Conservation (phyloP, 2,113 vertebrate genomes). For the Hyperoodon ampullatus region DNA sequence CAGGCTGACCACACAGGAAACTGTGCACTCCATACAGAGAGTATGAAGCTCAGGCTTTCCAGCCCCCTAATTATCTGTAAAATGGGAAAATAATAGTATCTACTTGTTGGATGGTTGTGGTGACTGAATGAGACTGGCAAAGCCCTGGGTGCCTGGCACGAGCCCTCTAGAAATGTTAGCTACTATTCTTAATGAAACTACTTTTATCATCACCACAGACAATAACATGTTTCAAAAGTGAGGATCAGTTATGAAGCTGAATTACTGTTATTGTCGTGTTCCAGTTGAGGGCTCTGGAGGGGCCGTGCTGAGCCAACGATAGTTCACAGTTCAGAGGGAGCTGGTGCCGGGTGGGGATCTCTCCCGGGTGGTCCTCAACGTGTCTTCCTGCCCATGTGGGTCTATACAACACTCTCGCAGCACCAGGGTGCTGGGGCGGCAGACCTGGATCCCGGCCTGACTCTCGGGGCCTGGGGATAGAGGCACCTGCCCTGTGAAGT, state of each 20-base stretch:
- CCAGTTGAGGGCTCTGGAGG: not conserved
- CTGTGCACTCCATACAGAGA: no score
- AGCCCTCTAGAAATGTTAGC: not conserved
- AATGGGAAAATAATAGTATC: not conserved
- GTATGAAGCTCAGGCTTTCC: not conserved
- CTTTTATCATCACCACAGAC: not conserved
- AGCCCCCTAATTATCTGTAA: not conserved
- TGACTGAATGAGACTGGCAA: not conserved
- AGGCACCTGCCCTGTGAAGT: not conserved
- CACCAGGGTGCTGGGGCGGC: not conserved
- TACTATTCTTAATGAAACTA: not conserved
- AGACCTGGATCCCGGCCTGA: not conserved
- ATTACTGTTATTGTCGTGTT: not conserved
- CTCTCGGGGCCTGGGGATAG: not conserved
- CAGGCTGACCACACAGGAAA: fast-evolving
- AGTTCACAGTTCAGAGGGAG: not conserved
- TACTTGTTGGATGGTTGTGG: not conserved
- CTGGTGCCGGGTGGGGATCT: not conserved
- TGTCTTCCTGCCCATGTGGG: not conserved
- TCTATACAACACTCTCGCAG: not conserved
- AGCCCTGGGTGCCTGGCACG: not conserved
- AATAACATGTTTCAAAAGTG: not conserved
- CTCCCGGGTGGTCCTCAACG: not conserved
- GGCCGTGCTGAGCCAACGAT: not conserved
- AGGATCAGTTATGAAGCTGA: not conserved